phyloP scores from a whole-genome alignment of 1,140 invertebrate species.

The Ips nitidus region DNA sequence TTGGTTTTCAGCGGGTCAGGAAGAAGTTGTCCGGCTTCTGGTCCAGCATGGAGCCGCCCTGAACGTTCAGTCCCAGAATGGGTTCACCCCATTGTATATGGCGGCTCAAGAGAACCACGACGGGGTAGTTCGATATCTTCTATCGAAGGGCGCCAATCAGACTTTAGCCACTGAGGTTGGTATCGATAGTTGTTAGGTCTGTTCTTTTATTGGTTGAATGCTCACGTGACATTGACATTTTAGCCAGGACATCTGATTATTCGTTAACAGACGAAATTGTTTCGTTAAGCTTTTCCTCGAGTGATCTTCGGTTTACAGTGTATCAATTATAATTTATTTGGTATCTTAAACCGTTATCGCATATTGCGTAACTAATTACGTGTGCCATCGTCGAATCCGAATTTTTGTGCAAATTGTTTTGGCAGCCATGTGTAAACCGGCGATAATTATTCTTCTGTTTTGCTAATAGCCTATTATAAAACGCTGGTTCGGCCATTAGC shows the following conservation, averaged over 20 bases:
- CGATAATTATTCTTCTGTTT: too few relatives aligned
- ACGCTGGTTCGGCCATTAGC: neutral
- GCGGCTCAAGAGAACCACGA: conserved; percentile 99
- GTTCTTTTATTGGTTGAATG: neutral
- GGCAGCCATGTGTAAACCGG: too few relatives aligned
- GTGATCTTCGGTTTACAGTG: too few relatives aligned
- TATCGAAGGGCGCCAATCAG: conserved; percentile 94
- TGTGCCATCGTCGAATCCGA: too few relatives aligned
- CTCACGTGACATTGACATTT: neutral
- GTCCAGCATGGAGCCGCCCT: conserved; percentile 89
- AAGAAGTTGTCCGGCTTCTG: conserved; percentile 89
- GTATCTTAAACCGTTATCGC: too few relatives aligned
- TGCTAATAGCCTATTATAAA: too few relatives aligned
- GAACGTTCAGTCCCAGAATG: conserved; percentile 96
- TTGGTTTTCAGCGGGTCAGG: conserved; percentile 77
- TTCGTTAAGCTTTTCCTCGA: neutral
- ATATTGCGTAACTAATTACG: too few relatives aligned
- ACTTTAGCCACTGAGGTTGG: conserved; percentile 92
- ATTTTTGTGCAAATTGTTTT: too few relatives aligned
- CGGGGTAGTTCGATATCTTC: conserved; percentile 87
- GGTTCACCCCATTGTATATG: conserved; percentile 99
- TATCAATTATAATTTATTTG: too few relatives aligned
- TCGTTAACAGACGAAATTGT: too few relatives aligned
- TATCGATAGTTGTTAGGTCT: conserved; percentile 2
- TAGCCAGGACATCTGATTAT: neutral